A percentile compares a stretch with the other conserved stretches of the same genome.
These are phyloP conservation scores for Melanotaenia maccullochi DNA, from an alignment of 2,797 vertebrate species.

Conservation along the genomic window DNA sequence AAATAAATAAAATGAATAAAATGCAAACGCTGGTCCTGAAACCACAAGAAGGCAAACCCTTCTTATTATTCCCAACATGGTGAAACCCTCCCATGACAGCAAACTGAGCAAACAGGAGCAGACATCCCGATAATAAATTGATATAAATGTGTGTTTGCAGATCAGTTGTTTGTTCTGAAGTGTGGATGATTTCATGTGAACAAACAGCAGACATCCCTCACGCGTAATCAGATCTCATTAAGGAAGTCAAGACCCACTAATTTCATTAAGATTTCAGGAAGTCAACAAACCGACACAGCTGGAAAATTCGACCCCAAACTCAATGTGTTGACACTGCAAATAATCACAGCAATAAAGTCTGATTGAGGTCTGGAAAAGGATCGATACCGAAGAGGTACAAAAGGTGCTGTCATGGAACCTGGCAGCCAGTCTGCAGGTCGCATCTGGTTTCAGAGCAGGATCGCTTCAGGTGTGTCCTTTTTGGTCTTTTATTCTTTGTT, in stretches of 20 bases:
- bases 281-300: slow-evolving; percentile 41
- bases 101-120: slow-evolving; percentile 12
- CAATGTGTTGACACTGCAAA: slow-evolving; percentile 65
- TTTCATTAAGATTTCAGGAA: slow-evolving; percentile 64
- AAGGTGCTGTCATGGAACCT: slow-evolving; percentile 24
- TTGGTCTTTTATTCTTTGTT: background rate
- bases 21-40: background rate
- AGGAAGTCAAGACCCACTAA: slow-evolving; percentile 65
- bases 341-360: slow-evolving; percentile 67
- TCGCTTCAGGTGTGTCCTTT: slow-evolving; percentile 51
- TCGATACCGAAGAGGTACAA: slow-evolving; percentile 72
- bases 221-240: slow-evolving; percentile 66
- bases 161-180: slow-evolving; percentile 62
- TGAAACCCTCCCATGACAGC: background rate
- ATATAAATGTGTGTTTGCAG: slow-evolving; percentile 18
- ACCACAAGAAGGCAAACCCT: background rate
- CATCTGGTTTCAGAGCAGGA: slow-evolving; percentile 30
- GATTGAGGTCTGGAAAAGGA: slow-evolving; percentile 12
- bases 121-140: slow-evolving; percentile 35
- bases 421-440: slow-evolving; percentile 31
- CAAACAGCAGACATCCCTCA: slow-evolving; percentile 53
- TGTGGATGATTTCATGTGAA: slow-evolving; percentile 46
- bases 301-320: slow-evolving; percentile 51
- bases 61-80: too few relatives aligned
- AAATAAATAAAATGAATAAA: background rate